Evolutionary conservation across 2,113 vertebrate genomes (phyloP).

Genomic region (Nycticebus coucang): DNA sequence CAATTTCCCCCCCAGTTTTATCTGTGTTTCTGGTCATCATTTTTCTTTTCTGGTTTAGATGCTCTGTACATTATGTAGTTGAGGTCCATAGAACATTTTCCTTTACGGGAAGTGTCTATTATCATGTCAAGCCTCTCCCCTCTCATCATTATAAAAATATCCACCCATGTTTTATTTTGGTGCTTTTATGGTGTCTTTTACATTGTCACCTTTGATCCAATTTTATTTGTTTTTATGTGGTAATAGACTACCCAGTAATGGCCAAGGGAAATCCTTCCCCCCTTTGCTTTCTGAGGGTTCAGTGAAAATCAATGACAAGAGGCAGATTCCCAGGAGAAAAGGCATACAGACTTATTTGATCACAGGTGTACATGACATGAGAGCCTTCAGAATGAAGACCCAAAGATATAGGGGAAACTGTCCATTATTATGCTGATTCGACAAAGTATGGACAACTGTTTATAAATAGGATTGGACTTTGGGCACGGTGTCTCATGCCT

Average conservation of each 20-base stretch:
- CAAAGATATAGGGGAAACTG: background rate
- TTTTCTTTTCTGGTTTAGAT: background rate
- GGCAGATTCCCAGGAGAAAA: background rate
- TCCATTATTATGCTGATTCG: background rate
- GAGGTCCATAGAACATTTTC: background rate
- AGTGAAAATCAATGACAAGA: background rate
- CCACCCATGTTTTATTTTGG: conserved; percentile 13
- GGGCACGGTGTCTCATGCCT: no score
- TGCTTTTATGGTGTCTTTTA: conserved; percentile 6
- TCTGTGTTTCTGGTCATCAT: background rate
- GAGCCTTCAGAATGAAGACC: background rate
- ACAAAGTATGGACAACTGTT: background rate
- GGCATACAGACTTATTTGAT: background rate
- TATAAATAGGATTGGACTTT: background rate
- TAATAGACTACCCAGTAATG: background rate
- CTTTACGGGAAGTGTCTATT: background rate
- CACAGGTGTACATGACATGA: background rate
- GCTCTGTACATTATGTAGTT: background rate
- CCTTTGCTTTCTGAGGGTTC: background rate
- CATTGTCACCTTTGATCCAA: conserved; percentile 22
- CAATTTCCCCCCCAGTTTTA: background rate
- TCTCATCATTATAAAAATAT: background rate
- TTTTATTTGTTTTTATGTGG: background rate
- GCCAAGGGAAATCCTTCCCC: background rate
- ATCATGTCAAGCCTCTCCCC: background rate